phyloP scores from a whole-genome alignment of 1,140 invertebrate species.

The Araneus ventricosus region DNA sequence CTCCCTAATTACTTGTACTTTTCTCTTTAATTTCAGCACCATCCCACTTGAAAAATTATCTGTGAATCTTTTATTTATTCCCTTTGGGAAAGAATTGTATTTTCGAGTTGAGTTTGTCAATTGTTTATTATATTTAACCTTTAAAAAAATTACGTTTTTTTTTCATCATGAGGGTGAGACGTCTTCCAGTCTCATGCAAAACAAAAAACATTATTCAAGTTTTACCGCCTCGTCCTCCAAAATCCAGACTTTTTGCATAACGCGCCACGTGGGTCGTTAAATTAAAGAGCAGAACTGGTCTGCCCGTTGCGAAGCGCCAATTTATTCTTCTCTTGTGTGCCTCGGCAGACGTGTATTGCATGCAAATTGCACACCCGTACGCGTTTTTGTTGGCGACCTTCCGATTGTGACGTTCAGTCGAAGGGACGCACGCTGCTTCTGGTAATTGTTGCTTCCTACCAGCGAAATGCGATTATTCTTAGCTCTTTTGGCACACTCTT shows the following conservation, averaged over 20 bases:
- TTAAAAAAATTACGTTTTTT: too few relatives aligned
- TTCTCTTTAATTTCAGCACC: too few relatives aligned
- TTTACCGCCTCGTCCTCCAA: neutral
- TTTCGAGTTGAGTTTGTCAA: too few relatives aligned
- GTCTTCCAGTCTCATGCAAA: neutral
- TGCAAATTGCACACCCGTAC: constrained; percentile 8
- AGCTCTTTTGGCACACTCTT: neutral
- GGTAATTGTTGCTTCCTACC: neutral
- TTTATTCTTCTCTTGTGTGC: neutral
- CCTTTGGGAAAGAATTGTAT: too few relatives aligned
- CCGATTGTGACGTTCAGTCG: neutral
- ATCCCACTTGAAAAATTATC: too few relatives aligned
- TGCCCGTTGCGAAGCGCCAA: constrained; percentile 4
- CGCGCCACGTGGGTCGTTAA: constrained; percentile 17
- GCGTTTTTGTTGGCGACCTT: neutral
- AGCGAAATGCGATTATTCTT: constrained; percentile 7
- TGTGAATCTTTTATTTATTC: too few relatives aligned
- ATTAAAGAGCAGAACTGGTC: constrained; percentile 32
- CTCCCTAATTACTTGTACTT: too few relatives aligned
- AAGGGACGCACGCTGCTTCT: neutral
- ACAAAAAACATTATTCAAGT: neutral
- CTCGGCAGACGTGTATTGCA: neutral
- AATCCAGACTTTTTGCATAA: neutral
- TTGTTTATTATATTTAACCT: too few relatives aligned
- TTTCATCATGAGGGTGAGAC: neutral